A percentile compares a stretch with the other conserved stretches of the same genome.
Conservation (phyloP, 2,113 vertebrate species). For the Thomomys bottae region DNA sequence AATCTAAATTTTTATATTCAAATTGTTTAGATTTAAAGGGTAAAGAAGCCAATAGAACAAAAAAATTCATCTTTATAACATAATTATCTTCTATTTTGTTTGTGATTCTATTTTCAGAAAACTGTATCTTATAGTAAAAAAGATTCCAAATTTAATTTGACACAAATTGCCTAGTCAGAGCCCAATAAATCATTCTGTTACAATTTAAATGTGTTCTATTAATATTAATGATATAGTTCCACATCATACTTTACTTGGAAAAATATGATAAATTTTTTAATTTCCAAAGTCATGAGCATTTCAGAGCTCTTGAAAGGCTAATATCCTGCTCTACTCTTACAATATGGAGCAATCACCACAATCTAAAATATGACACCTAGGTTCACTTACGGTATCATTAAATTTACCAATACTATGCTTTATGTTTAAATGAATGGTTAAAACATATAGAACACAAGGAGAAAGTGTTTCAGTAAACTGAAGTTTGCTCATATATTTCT, state of each 20-base stretch:
- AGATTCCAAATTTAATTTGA: slow-evolving; percentile 11
- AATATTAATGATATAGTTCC: slow-evolving; percentile 2
- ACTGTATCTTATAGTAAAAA: neutral
- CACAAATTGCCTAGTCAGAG: neutral
- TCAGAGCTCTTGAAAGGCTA: neutral
- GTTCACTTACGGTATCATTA: neutral
- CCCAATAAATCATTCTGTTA: neutral
- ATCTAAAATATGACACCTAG: neutral
- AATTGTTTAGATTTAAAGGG: neutral
- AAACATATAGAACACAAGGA: neutral
- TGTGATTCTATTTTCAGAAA: neutral
- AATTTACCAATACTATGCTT: neutral
- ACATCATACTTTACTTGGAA: slow-evolving; percentile 22
- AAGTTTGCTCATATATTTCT: neutral
- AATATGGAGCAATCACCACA: neutral
- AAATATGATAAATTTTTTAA: neutral
- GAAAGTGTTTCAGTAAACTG: neutral
- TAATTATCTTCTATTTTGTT: neutral
- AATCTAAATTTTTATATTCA: neutral
- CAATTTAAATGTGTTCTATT: neutral
- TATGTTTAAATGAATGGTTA: neutral
- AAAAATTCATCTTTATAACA: neutral
- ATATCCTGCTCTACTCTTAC: neutral
- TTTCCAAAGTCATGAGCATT: neutral
- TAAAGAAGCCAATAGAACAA: neutral